Base-by-base conservation (phyloP, 2,113 vertebrate species). In the Albula goreensis region DNA sequence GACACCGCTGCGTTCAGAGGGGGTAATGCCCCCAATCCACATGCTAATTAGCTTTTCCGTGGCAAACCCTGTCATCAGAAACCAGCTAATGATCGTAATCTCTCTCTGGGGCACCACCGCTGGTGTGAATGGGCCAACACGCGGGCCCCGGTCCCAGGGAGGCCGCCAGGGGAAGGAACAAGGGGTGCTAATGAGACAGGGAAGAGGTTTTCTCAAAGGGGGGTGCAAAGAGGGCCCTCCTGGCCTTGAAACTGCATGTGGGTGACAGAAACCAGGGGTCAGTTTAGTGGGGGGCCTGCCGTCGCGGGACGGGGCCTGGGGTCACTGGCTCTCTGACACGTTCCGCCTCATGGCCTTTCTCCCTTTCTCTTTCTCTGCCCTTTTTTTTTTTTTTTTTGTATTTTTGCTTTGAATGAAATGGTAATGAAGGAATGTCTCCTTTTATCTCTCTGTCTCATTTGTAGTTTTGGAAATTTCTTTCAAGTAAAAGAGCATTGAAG, bases 31-130 rank as follows among this genome's bases (percentile, higher is more conserved):
- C 9, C 9, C 31, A 78, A 50, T 79, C 78, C 15, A 74, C 82
- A 91, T 89, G 92, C 88, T 87, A 91, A 91, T 91, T 89, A 81
- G 79, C 56, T n/a, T 51, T 41, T n/a, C 3, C 3, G 19, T n/a
- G 60, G 60, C 60, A 60, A 9, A 9, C 11, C 7, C 57, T 22
- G 17, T 17, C 4, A 17, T 17, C 70, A 74, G 70, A 74, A 31
- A 74, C 70, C 8, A 41, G 31, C 31, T 41, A 74, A 74, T 74
- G 22, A 74, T 31, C n/a, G 10, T 7, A 2, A 22, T 74, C 70
- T 31, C 70, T 22, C 63, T 70, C 63, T n/a, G 3, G 4, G 70
- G 70, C 22, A 8, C n/a, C 6, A 25, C 0, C 1, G 70, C 70
- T 25, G 70, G 70, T 74, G 70, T 74, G 70, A 74, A 74, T 10